These are phyloP conservation scores for Malaclemys terrapin DNA, from an alignment of 2,113 vertebrate genomes.

Conservation along the genomic window DNA sequence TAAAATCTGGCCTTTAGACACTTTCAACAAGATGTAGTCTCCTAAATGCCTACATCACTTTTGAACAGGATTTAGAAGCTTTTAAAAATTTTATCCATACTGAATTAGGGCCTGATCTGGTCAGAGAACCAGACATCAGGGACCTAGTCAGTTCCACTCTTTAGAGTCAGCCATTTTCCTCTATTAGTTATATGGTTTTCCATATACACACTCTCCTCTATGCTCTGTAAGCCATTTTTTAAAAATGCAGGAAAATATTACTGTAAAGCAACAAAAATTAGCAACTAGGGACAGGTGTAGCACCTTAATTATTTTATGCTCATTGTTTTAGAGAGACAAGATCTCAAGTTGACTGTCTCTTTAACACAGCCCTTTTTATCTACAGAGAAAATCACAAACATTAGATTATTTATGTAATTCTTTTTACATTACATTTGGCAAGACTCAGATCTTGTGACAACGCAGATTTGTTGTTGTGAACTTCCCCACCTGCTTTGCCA, in stretches of 20 bases:
- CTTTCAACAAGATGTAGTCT: background rate
- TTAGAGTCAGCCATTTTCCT: no score
- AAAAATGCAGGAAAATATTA: background rate
- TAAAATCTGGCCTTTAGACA: background rate
- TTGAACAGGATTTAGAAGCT: background rate
- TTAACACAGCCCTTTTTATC: background rate
- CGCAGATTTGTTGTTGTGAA: background rate
- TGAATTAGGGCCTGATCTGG: no score
- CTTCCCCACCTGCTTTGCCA: background rate
- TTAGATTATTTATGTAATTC: background rate
- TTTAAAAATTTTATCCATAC: background rate
- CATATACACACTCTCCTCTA: no score
- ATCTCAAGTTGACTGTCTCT: background rate
- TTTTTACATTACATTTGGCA: background rate
- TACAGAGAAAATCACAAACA: background rate
- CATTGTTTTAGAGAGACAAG: background rate
- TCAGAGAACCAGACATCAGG: no score
- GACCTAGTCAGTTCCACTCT: no score
- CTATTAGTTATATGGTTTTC: no score
- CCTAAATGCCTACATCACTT: background rate
- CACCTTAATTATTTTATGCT: background rate
- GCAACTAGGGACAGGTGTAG: background rate
- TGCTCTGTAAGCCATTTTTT: no score
- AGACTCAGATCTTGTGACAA: background rate
- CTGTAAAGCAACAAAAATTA: background rate